Evolutionary conservation across 2,113 vertebrate genomes (phyloP), one percentile per base, ranked within the genome.

Genomic region (Tautogolabrus adspersus): DNA sequence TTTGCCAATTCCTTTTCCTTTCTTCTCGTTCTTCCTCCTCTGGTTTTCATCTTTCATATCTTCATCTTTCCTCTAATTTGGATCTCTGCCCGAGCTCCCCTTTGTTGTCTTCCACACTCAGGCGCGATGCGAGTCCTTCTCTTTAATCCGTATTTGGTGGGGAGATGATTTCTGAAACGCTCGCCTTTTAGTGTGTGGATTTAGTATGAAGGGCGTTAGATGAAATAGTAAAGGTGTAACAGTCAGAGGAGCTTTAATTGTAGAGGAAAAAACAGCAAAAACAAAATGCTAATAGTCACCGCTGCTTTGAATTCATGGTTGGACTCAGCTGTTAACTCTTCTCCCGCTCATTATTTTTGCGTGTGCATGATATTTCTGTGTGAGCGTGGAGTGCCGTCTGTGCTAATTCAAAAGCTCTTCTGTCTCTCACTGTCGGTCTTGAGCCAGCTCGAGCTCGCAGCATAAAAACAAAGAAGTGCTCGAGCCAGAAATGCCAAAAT

Each of bases 31-130:
- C 62, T 58, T 64, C 58, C 58, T 71, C 19, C 42, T 77, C 26
- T n/a, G 34, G 47, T 84, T 90, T 92, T 87, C 69, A 88, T 88
- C 86, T 91, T 65, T 74, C 72, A 57, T 54, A 74, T 87, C 81
- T 86, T 84, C 72, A 86, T 81, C 73, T 81, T 62, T 68, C 61
- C 67, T 65, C 75, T 84, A 57, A 87, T 88, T 85, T 86, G 68
- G 81, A 85, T 34, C 42, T 62, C 4, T 46, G 66, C 79, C 68
- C 21, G 6, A 38, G 18, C 38, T 85, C 49, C 12, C 26, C 75
- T 85, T 87, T 87, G 82, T 84, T 84, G 68, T 88, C 60, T 64
- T 82, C 70, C 44, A 62, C 22, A 47, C 72, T 86, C 69, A 60
- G 58, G 74, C 54, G 7, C 18, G 47, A 83, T 67, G 69, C 10